Conservation (phyloP, 2,888 invertebrate genomes). For the Zele albiditarsus region DNA sequence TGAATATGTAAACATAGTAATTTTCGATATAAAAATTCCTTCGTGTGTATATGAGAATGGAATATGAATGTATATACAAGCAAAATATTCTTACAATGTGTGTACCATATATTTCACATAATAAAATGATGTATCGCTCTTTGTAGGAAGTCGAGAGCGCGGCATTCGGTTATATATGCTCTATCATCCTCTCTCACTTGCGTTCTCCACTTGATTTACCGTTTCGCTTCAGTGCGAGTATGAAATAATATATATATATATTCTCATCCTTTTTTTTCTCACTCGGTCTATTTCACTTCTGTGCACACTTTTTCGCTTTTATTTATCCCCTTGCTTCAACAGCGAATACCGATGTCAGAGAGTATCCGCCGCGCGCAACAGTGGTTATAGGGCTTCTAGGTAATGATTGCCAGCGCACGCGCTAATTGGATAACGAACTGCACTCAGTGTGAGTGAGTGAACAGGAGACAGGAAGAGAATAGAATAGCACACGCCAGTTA, state of each 20-base stretch:
- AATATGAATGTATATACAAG: constrained; percentile 18
- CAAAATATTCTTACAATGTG: constrained; percentile 32
- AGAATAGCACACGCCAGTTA: constrained; percentile 17
- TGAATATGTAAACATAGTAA: too few relatives aligned
- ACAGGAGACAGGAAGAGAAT: neutral
- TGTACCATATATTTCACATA: constrained; percentile 46
- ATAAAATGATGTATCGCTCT: constrained; percentile 49
- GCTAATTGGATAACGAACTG: constrained; percentile 43
- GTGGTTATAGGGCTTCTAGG: constrained; percentile 28
- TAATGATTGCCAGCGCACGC: constrained; percentile 38
- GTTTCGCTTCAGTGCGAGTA: constrained; percentile 9
- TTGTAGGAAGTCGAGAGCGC: constrained; percentile 35
- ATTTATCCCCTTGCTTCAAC: constrained; percentile 36
- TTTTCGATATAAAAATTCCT: too few relatives aligned
- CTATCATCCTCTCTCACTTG: neutral
- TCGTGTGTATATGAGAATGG: neutral
- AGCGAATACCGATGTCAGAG: constrained; percentile 27
- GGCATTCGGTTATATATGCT: constrained; percentile 33
- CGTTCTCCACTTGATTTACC: constrained; percentile 30
- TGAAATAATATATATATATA: neutral
- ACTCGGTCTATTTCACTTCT: neutral
- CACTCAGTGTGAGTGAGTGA: constrained; percentile 19
- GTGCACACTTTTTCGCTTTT: constrained; percentile 19
- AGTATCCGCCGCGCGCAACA: neutral
- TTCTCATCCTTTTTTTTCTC: neutral